Evolutionary conservation across 2,797 vertebrate species (phyloP), one percentile per base, ranked within the genome.

Genomic region (Novumbra hubbsi): DNA sequence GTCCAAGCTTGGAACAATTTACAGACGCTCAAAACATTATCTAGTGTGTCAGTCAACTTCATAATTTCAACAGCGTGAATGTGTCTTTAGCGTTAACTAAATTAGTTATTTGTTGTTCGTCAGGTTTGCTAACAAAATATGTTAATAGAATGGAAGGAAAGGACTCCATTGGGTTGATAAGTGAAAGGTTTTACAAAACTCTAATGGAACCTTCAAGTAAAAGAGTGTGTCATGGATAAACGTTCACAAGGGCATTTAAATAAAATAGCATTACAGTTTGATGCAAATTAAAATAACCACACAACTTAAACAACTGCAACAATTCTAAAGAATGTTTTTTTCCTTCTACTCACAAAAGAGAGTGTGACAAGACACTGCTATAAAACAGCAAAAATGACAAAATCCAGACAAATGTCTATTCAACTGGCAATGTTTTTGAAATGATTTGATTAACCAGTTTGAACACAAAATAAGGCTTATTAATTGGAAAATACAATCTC

Each of bases 161-260:
- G 75, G 52, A 15, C 21, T 83, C 80, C 80, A 83, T 87, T 78
- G 80, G 72, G 79, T 76, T 81, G 85, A 87, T 83, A 84, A 81
- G 78, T 75, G 68, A 73, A 84, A 79, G 83, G 85, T 76, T 68
- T 80, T 76, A n/a, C 50, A 7, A 55, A 55, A 55, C 50, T 55
- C 50, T 55, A 21, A 55, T 21, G 52, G 52, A 9, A n/a, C n/a
- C n/a, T 55, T 55, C n/a, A 1, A 55, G 11, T 55, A 38, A 38
- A 38, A 38, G 34, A 38, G 5, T 38, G 34, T 38, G n/a, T 55
- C 52, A 55, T 19, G 19, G 52, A 21, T n/a, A 55, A 55, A 19
- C 9, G 19, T 55, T 21, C n/a, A 21, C 19, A 38, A 6, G 34
- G 5, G 4, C 34, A 38, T 38, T 38, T 6, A 38, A 2, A 38